phyloP scores from a whole-genome alignment of 2,888 invertebrate species.

The Amorpha juglandis region DNA sequence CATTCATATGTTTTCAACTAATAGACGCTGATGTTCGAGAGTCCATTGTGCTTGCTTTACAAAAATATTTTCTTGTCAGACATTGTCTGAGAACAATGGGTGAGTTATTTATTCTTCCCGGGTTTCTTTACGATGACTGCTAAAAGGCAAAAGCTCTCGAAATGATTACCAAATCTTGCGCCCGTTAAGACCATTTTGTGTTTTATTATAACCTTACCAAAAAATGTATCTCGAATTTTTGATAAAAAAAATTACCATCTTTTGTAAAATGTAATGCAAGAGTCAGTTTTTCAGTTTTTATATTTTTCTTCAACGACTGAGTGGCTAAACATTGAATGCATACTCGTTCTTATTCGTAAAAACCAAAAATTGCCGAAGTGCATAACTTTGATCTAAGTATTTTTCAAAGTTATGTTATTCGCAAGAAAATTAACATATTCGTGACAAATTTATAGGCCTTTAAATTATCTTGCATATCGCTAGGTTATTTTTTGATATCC shows the following conservation, averaged over 20 bases:
- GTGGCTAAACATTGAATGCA: too few relatives aligned
- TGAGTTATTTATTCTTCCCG: conserved; percentile 31
- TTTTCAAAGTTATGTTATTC: too few relatives aligned
- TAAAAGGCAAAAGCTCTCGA: conserved; percentile 30
- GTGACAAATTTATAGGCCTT: too few relatives aligned
- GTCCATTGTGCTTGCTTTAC: conserved; percentile 27
- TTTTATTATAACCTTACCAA: conserved; percentile 15
- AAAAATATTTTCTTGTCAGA: conserved; percentile 34
- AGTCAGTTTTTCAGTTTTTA: too few relatives aligned
- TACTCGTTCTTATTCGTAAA: too few relatives aligned
- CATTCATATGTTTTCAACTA: conserved; percentile 16
- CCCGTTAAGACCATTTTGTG: conserved; percentile 28
- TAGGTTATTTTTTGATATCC: too few relatives aligned
- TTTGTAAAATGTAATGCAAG: not conserved
- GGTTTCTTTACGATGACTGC: conserved; percentile 29
- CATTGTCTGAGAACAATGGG: conserved; percentile 36
- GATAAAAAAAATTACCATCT: not conserved
- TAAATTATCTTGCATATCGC: too few relatives aligned
- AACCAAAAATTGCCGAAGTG: too few relatives aligned
- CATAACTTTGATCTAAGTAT: too few relatives aligned
- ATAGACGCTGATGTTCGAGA: conserved; percentile 10
- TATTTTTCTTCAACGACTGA: too few relatives aligned
- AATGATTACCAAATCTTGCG: conserved; percentile 29
- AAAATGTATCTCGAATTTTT: not conserved
- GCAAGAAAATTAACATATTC: too few relatives aligned